Percentiles rank a stretch among this genome's conserved stretches.
These are phyloP conservation scores for Drosophila meridiana DNA, from an alignment of 2,888 invertebrate species.

Conservation along the genomic window DNA sequence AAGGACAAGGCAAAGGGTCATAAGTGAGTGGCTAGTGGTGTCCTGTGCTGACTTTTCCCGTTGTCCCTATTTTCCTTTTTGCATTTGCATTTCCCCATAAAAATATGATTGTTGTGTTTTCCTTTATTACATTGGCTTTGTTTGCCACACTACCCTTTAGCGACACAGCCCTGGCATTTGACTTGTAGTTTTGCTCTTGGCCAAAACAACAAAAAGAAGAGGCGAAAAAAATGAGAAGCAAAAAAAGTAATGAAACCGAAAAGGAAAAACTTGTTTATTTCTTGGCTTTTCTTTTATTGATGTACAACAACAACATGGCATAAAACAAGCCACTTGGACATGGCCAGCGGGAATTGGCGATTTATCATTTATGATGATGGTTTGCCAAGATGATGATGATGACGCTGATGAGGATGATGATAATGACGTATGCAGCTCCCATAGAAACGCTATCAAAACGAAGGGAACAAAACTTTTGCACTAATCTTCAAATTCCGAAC, in stretches of 20 bases:
- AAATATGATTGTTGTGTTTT: slow-evolving; percentile 77
- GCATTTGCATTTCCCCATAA: slow-evolving; percentile 74
- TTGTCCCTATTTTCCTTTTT: slow-evolving; percentile 48
- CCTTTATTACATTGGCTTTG: slow-evolving; percentile 69
- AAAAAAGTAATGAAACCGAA: slow-evolving; percentile 19
- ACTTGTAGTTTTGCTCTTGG: slow-evolving; percentile 51
- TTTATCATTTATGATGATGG: slow-evolving; percentile 74
- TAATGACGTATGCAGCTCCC: slow-evolving; percentile 38
- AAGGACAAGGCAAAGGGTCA: slow-evolving; percentile 52
- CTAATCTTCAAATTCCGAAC: slow-evolving; percentile 51
- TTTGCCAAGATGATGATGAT: slow-evolving; percentile 48
- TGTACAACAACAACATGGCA: slow-evolving; percentile 44
- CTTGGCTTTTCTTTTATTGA: slow-evolving; percentile 55
- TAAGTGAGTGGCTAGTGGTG: slow-evolving; percentile 36
- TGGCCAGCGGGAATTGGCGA: slow-evolving; percentile 67
- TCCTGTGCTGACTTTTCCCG: slow-evolving; percentile 14
- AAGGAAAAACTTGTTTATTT: slow-evolving; percentile 53
- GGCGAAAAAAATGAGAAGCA: background rate
- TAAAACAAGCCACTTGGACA: slow-evolving; percentile 54
- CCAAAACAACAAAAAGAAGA: slow-evolving; percentile 26
- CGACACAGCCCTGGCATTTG: slow-evolving; percentile 24
- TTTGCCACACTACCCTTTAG: slow-evolving; percentile 41
- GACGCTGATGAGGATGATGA: slow-evolving; percentile 57
- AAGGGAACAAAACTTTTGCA: slow-evolving; percentile 37
- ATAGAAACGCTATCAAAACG: slow-evolving; percentile 28